These are phyloP conservation scores for Aricia agestis DNA, from an alignment of 1,140 invertebrate species.

Conservation along the genomic window DNA sequence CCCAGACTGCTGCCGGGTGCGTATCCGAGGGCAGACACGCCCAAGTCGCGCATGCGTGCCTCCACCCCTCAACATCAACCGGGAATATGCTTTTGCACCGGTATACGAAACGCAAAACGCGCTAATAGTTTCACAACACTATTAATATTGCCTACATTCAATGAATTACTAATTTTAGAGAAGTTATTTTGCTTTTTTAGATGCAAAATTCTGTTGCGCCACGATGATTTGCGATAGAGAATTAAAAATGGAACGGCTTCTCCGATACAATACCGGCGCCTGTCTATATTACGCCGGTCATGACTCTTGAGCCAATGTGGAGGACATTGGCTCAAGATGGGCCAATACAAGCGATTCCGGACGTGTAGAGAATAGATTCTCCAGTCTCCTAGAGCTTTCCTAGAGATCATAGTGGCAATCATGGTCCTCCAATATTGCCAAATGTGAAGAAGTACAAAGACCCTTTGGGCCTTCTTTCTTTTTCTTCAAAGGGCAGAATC, in stretches of 20 bases:
- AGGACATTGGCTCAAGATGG: neutral
- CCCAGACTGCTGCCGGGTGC: slow-evolving; percentile 52
- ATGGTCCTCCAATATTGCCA: too few relatives aligned
- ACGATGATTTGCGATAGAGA: too few relatives aligned
- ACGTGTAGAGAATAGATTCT: too few relatives aligned
- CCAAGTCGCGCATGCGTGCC: slow-evolving; percentile 62
- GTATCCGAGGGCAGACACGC: slow-evolving; percentile 55
- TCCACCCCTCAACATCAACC: slow-evolving; percentile 26
- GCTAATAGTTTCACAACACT: neutral
- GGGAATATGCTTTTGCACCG: slow-evolving; percentile 20
- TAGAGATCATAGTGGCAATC: too few relatives aligned
- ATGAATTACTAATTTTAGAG: neutral
- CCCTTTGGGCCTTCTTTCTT: too few relatives aligned
- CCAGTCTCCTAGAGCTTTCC: too few relatives aligned
- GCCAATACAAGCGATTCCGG: too few relatives aligned
- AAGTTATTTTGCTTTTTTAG: neutral
- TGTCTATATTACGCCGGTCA: neutral
- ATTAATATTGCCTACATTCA: neutral
- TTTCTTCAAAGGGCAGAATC: too few relatives aligned
- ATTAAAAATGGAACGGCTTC: neutral
- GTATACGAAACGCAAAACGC: slow-evolving; percentile 6
- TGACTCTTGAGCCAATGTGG: neutral
- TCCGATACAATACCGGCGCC: neutral
- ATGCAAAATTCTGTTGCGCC: too few relatives aligned
- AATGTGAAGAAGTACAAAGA: too few relatives aligned